These are phyloP conservation scores for Platycnemis pennipes DNA, from an alignment of 2,888 invertebrate genomes.

Conservation along the genomic window DNA sequence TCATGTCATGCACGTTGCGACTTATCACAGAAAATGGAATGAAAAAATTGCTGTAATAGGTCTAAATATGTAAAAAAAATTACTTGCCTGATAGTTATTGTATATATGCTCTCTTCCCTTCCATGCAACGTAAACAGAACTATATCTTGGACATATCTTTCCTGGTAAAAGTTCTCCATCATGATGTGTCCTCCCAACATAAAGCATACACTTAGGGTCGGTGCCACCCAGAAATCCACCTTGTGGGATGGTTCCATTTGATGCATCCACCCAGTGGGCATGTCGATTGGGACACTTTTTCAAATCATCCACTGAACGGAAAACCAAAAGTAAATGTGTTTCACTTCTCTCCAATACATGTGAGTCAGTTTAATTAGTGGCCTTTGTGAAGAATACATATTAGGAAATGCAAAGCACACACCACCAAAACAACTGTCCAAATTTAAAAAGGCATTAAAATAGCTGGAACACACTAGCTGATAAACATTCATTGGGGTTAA, in stretches of 20 bases:
- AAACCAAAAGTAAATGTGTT: neutral
- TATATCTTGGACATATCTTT: neutral
- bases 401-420: no score
- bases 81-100: neutral
- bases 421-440: no score
- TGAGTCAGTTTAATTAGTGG: no score
- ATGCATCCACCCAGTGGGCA: neutral
- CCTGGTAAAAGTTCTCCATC: slow-evolving; percentile 16
- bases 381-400: no score
- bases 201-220: neutral
- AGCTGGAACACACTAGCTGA: no score
- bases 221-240: neutral
- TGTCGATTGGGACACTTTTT: neutral
- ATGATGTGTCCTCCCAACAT: neutral
- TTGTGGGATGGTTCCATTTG: neutral
- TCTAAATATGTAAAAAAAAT: neutral
- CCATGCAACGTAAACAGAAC: neutral
- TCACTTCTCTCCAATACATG: neutral
- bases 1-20: no score
- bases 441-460: no score
- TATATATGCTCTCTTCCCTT: neutral
- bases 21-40: no score
- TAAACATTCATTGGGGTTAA: no score
- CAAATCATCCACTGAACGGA: neutral
- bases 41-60: no score